These are phyloP conservation scores for Sebastes matsubarae DNA, from an alignment of 2,797 vertebrate genomes.

Conservation along the genomic window DNA sequence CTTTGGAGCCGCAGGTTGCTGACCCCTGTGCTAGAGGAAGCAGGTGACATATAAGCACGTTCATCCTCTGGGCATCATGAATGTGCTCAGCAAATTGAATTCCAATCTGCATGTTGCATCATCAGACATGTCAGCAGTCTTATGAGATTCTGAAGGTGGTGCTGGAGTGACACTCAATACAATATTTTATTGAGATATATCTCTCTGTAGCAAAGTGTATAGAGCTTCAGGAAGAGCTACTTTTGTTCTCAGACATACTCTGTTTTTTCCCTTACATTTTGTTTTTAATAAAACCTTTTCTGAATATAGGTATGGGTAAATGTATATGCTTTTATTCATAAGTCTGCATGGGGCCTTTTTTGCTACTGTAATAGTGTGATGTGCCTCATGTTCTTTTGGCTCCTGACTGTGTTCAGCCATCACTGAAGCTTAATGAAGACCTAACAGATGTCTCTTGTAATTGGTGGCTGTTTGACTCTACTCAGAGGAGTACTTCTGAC, in stretches of 20 bases:
- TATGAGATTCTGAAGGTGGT: background rate
- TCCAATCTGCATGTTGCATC: background rate
- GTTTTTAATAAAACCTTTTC: background rate
- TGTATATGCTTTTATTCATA: background rate
- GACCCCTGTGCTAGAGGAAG: too few species aligned
- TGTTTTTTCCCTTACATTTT: background rate
- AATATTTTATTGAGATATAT: background rate
- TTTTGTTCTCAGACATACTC: background rate
- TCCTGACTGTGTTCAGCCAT: background rate
- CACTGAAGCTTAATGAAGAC: constrained; percentile 33
- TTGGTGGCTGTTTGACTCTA: constrained; percentile 35
- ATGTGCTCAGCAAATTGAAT: background rate
- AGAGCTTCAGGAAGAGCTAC: background rate
- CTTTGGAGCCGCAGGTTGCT: too few species aligned
- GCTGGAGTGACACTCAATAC: background rate
- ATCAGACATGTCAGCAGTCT: background rate
- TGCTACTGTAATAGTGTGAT: constrained; percentile 43
- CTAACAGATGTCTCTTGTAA: constrained; percentile 56
- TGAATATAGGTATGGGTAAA: background rate
- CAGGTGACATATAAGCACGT: too few species aligned
- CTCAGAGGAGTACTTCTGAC: constrained; percentile 28
- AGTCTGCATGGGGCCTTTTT: background rate
- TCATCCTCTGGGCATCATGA: too few species aligned
- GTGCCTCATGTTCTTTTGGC: constrained; percentile 65
- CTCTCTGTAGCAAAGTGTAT: background rate